Percentiles rank a stretch among this genome's conserved stretches.
phyloP scores from a whole-genome alignment of 1,140 invertebrate genomes.

The Tribolium castaneum region DNA sequence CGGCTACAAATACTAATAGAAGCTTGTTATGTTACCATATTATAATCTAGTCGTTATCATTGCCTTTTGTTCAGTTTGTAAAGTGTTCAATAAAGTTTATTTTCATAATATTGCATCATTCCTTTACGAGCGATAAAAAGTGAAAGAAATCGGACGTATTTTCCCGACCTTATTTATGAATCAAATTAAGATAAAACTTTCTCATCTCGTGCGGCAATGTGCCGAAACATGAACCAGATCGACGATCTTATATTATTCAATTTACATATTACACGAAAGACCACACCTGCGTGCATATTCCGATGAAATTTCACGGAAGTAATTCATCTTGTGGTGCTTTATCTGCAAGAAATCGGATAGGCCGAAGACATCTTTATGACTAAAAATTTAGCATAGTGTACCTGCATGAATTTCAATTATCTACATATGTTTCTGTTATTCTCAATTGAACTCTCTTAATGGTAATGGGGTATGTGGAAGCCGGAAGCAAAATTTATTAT shows the following conservation, averaged over 20 bases:
- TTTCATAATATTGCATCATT: conserved; percentile 4
- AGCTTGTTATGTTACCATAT: background rate
- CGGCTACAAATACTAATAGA: conserved; percentile 50
- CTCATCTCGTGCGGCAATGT: conserved; percentile 7
- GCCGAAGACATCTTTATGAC: background rate
- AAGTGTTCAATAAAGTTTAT: conserved; percentile 24
- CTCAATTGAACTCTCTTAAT: too few species aligned
- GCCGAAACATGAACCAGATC: conserved; percentile 29
- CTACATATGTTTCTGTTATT: too few species aligned
- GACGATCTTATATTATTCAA: conserved; percentile 28
- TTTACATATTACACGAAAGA: conserved; percentile 25
- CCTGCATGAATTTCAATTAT: background rate
- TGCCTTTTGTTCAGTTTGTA: background rate
- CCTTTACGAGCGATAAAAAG: background rate
- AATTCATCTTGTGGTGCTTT: conserved; percentile 4
- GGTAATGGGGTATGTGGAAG: too few species aligned
- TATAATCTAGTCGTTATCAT: conserved; percentile 24
- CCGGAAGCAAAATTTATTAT: too few species aligned
- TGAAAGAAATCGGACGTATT: background rate
- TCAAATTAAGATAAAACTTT: conserved; percentile 34
- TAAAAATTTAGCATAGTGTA: background rate
- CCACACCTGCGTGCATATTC: conserved; percentile 20
- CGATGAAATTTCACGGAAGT: conserved; percentile 13
- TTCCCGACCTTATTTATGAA: conserved; percentile 19
- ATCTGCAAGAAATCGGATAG: background rate